Evolutionary conservation across 2,888 invertebrate species (phyloP), one percentile per base, ranked within the genome.

Genomic region (Epirrhoe tristata): DNA sequence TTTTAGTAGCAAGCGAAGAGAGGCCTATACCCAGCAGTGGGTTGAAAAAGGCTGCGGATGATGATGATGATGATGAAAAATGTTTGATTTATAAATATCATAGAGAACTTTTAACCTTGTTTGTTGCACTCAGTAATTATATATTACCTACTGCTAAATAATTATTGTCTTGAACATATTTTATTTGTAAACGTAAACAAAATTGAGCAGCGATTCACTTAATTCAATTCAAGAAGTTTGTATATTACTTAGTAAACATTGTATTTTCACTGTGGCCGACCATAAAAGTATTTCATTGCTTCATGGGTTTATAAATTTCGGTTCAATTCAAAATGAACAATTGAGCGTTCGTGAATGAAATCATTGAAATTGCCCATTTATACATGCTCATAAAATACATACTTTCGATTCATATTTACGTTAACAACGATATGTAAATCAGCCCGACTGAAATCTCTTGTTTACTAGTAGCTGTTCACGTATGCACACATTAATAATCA

Each of bases 401-500:
- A 6, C 5, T 48, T 61, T 50, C 50, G 12, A 61, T 36, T 46
- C 36, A 24, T 55, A 39, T 51, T 52, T 36, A 43, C 31, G 31
- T 43, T 10, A 57, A 52, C 16, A 54, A 14, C 46, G 24, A 12
- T 32, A 32, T 32, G 56, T 63, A 43, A 62, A 56, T 31, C 31
- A 50, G 14, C 14, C 34, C 52, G 56, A 50, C 12, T 48, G 34
- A 50, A 62, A 62, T 56, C 39, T 63, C 56, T 56, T 57, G 50
- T 62, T 62, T 43, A 63, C 43, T 51, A 12, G 24, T 55, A 50
- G 34, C 39, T 32, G 16, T 55, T 59, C 51, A 62, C 58, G 67
- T 67, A 78, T 79, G 71, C 72, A 77, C 79, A 78, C 78, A 85
- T 86, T 84, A 86, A 83, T 84, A 87, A 87, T 85, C 83, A 82